Evolutionary conservation across 2,113 vertebrate species (phyloP).

Genomic region (Marmota flaviventris): DNA sequence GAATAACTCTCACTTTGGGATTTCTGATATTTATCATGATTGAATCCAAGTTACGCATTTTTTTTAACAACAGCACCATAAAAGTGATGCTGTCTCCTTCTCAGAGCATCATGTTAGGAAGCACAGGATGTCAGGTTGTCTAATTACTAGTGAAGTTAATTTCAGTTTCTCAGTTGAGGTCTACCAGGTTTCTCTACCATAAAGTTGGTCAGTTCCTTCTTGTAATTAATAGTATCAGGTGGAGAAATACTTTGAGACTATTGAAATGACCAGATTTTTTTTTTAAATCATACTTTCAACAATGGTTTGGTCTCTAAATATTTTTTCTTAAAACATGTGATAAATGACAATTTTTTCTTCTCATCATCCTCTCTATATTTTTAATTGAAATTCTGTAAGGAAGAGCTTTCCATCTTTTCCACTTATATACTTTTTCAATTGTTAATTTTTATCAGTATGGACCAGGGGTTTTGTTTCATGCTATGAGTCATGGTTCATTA

Average conservation of each 20-base stretch:
- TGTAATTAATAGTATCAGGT: background rate
- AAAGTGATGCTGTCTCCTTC: too few species aligned
- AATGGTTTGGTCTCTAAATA: background rate
- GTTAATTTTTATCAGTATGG: background rate
- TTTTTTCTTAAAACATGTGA: background rate
- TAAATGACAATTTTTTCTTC: background rate
- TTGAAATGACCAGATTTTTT: background rate
- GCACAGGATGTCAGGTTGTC: background rate
- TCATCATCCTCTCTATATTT: background rate
- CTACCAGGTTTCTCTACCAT: background rate
- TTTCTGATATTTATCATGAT: background rate
- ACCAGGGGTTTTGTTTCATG: background rate
- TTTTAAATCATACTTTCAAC: background rate
- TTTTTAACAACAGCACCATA: background rate
- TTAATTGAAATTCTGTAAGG: background rate
- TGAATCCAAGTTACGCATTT: background rate
- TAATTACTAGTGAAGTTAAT: background rate
- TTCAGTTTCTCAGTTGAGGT: background rate
- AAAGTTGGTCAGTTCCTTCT: background rate
- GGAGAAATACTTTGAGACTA: background rate
- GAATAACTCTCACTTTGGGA: background rate
- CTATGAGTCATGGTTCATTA: background rate
- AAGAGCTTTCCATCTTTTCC: background rate
- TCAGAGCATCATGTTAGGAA: background rate
- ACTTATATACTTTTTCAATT: background rate